Evolutionary conservation across 2,797 vertebrate genomes (phyloP), one percentile per base, ranked within the genome.

Genomic region (Lithobates sylvaticus): DNA sequence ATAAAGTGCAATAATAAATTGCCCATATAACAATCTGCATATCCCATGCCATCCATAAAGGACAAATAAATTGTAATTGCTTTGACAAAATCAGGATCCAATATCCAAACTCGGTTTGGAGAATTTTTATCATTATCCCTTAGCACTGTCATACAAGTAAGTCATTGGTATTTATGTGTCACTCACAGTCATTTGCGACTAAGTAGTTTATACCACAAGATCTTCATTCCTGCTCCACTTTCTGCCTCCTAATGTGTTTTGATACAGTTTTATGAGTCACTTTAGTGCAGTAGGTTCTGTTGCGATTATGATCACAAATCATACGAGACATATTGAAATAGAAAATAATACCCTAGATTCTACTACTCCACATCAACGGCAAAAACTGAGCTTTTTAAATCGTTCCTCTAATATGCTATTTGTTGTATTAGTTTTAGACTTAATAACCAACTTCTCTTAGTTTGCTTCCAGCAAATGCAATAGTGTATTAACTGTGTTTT

Each of bases 371-470:
- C 58, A 79, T 83, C 71, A 75, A 36, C 76, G 15, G 68, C 39
- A 73, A 64, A 83, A 81, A 42, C 18, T 47, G 39, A 77, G 47
- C 18, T 81, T 77, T 91, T 83, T 82, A 90, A 90, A 81, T 80
- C 85, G 4, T 61, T 70, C 75, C 23, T 81, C 36, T 82, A 77
- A 83, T 3, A 0, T 88, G 47, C 61, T 90, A 79, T 77, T 65
- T 64, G 74, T 69, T 34, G 72, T 85, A 61, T 87, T 87, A 69
- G 87, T 76, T 86, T 64, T 83, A 90, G 87, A 88, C 83, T 89
- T 89, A 91, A 90, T 91, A 89, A 87, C 58, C 85, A 86, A 77
- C 77, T 83, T 88, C 78, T 67, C 86, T 86, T 84, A 85, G 89
- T 91, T 91, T 77, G 58, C 67, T 89, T 76, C 80, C 85, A 81